These are phyloP conservation scores for Mormoops blainvillei DNA, from an alignment of 2,113 vertebrate genomes.

Conservation along the genomic window DNA sequence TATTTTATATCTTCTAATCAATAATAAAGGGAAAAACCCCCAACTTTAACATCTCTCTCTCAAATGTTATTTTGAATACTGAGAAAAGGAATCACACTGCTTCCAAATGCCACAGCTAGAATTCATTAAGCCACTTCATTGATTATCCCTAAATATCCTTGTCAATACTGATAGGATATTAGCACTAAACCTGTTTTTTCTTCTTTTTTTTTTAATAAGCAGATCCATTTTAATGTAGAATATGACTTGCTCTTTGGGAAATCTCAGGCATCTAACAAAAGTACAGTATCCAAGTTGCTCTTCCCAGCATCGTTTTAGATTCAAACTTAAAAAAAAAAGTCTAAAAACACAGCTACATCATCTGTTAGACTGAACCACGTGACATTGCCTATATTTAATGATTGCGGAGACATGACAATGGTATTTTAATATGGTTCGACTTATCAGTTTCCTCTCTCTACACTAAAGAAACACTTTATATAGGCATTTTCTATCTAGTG, in stretches of 20 bases:
- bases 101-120: neutral
- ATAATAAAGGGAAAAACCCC: neutral
- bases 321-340: neutral
- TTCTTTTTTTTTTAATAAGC: neutral
- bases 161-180: neutral
- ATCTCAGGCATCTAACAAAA: neutral
- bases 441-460: neutral
- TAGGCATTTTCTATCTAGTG: conserved; percentile 1
- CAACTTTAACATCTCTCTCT: neutral
- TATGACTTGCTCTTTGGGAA: neutral
- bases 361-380: neutral
- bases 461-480: neutral
- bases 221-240: conserved; percentile 31
- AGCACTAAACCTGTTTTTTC: neutral
- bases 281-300: neutral
- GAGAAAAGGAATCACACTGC: neutral
- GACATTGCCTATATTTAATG: neutral
- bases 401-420: neutral
- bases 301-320: neutral
- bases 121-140: neutral
- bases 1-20: conserved; percentile 23
- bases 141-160: neutral
- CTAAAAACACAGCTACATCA: neutral
- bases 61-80: neutral
- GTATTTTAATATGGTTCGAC: neutral